phyloP scores from a whole-genome alignment of 2,113 vertebrate genomes.

The Chaetodon trifascialis region DNA sequence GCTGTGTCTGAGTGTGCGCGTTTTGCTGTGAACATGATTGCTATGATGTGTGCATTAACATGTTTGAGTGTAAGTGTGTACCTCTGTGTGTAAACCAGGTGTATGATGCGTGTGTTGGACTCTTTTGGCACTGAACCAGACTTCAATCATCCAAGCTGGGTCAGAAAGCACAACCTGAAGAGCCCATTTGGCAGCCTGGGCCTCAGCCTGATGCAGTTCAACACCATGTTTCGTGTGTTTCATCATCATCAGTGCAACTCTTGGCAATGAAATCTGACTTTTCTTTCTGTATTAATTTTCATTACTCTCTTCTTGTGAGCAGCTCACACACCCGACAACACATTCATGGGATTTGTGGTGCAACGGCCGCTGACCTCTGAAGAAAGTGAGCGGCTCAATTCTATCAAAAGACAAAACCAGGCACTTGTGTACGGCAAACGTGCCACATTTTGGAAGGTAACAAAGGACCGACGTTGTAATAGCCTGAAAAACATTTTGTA shows the following conservation, averaged over 20 bases:
- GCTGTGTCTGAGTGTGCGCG: no score
- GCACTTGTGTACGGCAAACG: constrained; percentile 55
- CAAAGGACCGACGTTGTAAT: not conserved
- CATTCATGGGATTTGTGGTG: constrained; percentile 58
- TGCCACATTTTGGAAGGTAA: constrained; percentile 34
- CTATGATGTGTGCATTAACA: not conserved
- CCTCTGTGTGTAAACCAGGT: constrained; percentile 36
- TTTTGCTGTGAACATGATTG: not conserved
- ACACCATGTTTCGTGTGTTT: constrained; percentile 56
- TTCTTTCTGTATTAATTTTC: no score
- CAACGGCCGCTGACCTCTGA: constrained; percentile 27
- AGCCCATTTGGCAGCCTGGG: constrained; percentile 27
- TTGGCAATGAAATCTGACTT: no score
- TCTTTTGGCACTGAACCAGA: constrained; percentile 53
- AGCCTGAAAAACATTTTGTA: not conserved
- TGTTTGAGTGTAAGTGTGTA: not conserved
- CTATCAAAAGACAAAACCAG: constrained; percentile 34
- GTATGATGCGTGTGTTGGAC: constrained; percentile 51
- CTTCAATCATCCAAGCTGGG: constrained; percentile 47
- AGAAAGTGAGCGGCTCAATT: not conserved
- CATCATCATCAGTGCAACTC: no score
- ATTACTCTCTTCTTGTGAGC: not conserved
- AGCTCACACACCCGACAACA: constrained; percentile 62
- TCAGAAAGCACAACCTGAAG: not conserved
- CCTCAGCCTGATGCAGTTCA: constrained; percentile 48